Evolutionary conservation across 2,797 vertebrate genomes (phyloP).

Genomic region (Cossypha heuglini): DNA sequence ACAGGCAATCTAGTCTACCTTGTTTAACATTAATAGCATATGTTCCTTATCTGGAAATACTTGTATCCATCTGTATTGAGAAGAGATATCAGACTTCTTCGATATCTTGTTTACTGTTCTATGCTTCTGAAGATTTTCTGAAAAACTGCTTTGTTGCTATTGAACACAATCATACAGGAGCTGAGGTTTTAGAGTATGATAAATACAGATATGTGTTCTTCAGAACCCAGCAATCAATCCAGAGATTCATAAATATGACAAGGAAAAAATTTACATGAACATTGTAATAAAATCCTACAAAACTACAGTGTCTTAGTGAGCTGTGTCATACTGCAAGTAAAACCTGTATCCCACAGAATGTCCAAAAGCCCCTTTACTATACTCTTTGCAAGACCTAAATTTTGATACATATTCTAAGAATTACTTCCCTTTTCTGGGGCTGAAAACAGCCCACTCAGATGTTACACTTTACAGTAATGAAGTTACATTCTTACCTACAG

Average conservation of each 20-base stretch:
- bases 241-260: not conserved
- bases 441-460: not conserved
- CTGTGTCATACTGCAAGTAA: rapidly evolving
- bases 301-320: not conserved
- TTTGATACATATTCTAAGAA: not conserved
- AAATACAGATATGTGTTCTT: not conserved
- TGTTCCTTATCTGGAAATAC: not conserved
- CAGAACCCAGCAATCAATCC: not conserved
- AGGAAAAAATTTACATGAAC: not conserved
- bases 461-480: not conserved
- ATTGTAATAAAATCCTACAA: not conserved
- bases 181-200: not conserved
- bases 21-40: not conserved
- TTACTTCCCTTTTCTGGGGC: not conserved
- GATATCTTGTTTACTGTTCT: not conserved
- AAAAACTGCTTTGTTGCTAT: not conserved
- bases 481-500: constrained; percentile 77
- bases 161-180: not conserved
- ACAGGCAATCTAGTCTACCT: not conserved
- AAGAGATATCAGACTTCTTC: not conserved
- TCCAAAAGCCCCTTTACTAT: not conserved
- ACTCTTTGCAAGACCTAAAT: not conserved
- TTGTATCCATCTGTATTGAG: not conserved
- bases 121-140: not conserved
- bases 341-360: not conserved